Evolutionary conservation across 1,140 invertebrate species (phyloP).

Genomic region (Ditylenchus dipsaci): DNA sequence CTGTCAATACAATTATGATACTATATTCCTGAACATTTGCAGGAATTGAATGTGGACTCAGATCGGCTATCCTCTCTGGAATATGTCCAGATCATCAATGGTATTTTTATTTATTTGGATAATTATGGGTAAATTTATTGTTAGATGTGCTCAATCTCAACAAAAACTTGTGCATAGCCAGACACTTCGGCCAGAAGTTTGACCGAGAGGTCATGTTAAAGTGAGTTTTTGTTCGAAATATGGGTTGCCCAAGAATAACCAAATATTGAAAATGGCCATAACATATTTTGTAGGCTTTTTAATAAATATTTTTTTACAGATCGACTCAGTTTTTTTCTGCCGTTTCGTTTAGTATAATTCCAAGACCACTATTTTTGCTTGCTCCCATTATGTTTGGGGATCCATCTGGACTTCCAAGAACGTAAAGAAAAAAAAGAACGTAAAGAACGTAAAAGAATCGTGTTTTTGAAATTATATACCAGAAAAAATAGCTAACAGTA

Average conservation of each 20-base stretch:
- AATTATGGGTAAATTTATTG: not conserved
- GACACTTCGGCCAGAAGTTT: conserved; percentile 76
- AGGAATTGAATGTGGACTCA: conserved; percentile 48
- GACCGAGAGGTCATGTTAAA: conserved; percentile 63
- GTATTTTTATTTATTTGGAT: conserved; percentile 57
- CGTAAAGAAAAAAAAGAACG: no score
- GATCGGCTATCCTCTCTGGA: conserved; percentile 63
- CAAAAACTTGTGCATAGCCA: conserved; percentile 87
- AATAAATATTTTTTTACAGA: no score
- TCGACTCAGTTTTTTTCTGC: no score
- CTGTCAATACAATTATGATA: not conserved
- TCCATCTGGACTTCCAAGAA: no score
- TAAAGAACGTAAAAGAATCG: no score
- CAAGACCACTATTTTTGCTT: no score
- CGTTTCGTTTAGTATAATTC: no score
- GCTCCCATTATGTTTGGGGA: no score
- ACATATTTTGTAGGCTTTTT: not conserved
- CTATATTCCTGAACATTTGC: conserved; percentile 5
- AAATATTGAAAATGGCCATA: not conserved
- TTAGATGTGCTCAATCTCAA: conserved; percentile 70
- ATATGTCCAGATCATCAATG: conserved; percentile 80
- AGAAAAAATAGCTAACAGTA: no score
- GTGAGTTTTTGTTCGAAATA: conserved; percentile 12
- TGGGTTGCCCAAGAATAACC: not conserved
- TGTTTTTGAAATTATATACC: no score